Evolutionary conservation across 2,888 invertebrate species (phyloP).

Genomic region (Diaprepes abbreviatus): DNA sequence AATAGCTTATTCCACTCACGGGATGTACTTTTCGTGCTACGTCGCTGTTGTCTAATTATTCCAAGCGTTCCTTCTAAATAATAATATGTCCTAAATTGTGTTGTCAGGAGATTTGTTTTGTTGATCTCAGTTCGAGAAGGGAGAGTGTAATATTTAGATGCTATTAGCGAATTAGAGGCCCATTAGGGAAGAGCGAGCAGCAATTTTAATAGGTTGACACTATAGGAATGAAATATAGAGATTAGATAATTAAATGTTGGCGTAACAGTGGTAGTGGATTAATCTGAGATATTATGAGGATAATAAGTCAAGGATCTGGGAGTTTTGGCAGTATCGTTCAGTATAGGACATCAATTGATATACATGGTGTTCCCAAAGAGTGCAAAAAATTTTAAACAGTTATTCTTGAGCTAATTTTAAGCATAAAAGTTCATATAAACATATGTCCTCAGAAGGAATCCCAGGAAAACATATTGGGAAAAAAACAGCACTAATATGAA

Average conservation of each 20-base stretch:
- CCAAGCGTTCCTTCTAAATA: neutral
- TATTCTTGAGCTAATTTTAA: no score
- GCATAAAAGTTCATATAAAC: no score
- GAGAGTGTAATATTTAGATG: conserved; percentile 14
- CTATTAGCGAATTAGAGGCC: conserved; percentile 7
- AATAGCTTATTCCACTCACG: no score
- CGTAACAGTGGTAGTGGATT: neutral
- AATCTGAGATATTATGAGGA: no score
- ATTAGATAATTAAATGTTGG: conserved; percentile 8
- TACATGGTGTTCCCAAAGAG: no score
- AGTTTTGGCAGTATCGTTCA: no score
- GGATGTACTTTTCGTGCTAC: neutral
- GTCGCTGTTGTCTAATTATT: neutral
- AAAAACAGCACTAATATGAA: no score
- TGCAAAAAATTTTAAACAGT: no score
- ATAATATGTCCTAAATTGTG: conserved; percentile 17
- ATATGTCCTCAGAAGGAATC: no score
- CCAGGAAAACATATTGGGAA: no score
- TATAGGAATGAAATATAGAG: conserved; percentile 2
- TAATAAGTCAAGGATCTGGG: no score
- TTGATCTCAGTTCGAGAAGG: conserved; percentile 16
- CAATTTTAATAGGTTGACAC: neutral
- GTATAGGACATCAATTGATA: no score
- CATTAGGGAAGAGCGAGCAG: neutral
- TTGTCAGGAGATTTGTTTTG: conserved; percentile 19